A percentile compares a stretch with the other conserved stretches of the same genome.
These are phyloP conservation scores for Orthonevra nobilis DNA, from an alignment of 2,888 invertebrate species.

Conservation along the genomic window DNA sequence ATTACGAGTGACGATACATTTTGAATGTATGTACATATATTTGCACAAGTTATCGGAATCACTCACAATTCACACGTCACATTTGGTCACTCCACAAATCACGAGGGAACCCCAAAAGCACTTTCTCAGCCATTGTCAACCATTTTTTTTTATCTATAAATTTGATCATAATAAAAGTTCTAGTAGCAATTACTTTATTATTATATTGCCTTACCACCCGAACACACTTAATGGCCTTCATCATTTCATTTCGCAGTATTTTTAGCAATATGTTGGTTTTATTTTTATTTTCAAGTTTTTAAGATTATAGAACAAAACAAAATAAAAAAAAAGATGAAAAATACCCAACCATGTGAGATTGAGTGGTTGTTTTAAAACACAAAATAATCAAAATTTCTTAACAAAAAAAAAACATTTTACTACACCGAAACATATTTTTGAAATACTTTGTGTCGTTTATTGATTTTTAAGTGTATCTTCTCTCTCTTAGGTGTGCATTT, in stretches of 20 bases:
- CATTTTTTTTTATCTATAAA: conserved; percentile 30
- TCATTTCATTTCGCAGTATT: conserved; percentile 20
- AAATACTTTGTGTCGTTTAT: conserved; percentile 47
- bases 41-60: too few relatives aligned
- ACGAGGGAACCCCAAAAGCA: too few relatives aligned
- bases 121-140: too few relatives aligned
- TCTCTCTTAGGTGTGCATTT: conserved; percentile 3
- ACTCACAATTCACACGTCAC: too few relatives aligned
- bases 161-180: conserved; percentile 29
- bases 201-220: conserved; percentile 35
- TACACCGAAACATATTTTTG: conserved; percentile 7
- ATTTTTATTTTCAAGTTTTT: background rate
- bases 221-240: conserved; percentile 28
- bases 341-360: conserved; percentile 35
- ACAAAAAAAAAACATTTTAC: conserved; percentile 20
- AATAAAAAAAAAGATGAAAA: conserved; percentile 4
- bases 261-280: conserved; percentile 11
- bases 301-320: background rate
- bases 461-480: conserved; percentile 58
- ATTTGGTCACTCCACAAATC: too few relatives aligned
- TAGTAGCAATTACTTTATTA: conserved; percentile 56
- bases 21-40: too few relatives aligned
- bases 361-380: conserved; percentile 15
- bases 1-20: too few relatives aligned
- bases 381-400: conserved; percentile 8